Base-by-base conservation (phyloP, 1,140 invertebrate species). In the Glossosoma conforme region DNA sequence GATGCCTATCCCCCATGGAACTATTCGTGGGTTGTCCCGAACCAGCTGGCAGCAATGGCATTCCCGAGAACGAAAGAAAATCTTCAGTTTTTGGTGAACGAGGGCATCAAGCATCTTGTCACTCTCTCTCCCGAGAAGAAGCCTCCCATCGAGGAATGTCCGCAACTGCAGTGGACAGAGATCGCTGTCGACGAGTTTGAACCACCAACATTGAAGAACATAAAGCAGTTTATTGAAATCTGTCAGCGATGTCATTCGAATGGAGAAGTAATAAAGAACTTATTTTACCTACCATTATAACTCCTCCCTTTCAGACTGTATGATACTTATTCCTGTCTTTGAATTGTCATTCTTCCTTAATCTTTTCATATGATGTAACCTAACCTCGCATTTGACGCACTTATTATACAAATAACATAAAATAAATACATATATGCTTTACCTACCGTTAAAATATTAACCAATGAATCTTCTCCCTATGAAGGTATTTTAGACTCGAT, bases 111-210 rank as follows among this genome's bases (percentile, higher is more conserved):
- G 52, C 73, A 76, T 58, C 64, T 85, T 11, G 72, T 85, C 5
- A 82, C 80, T 1, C 60, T 85, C 28, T 83, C 80, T 1, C 78
- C 80, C 1, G 83, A 85, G 60, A 77, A 73, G 57, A 63, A 69
- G 25, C 83, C 83, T 9, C 77, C 79, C 3, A 68, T 79, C 25
- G 58, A 66, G 48, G 66, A 74, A 22, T 76, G 58, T 40, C 68
- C 62, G 43, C 67, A 72, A 55, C 61, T 82, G 15, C 70, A 75
- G 59, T 83, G 78, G 77, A 74, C 74, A 0, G 72, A 78, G 50
- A 79, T 87, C 8, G 67, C 75, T 11, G 68, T 86, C 10, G 71
- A 78, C 51, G 85, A 86, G 63, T 84, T 85, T 58, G 76, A 78
- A 44, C 68, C 81, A 2, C 85, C 85, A 5, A 78, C 75, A 3